phyloP scores from a whole-genome alignment of 2,113 vertebrate genomes.

The Pseudopipra pipra region DNA sequence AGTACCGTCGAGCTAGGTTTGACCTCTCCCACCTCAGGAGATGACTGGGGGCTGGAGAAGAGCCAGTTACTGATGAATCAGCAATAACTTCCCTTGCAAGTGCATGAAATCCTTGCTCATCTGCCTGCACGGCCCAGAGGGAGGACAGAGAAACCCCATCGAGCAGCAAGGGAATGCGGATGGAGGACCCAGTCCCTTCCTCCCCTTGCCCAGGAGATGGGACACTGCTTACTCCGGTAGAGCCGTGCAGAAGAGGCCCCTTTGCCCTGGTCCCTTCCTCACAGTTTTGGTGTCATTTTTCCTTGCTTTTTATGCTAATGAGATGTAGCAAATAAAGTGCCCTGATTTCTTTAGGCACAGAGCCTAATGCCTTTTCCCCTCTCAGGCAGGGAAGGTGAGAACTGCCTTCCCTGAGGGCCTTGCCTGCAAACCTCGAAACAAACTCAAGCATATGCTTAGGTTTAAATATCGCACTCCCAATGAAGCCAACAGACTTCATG shows the following conservation, averaged over 20 bases:
- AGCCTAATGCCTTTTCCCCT: background rate
- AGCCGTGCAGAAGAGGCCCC: background rate
- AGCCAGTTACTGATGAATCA: background rate
- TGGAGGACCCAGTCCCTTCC: background rate
- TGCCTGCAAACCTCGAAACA: background rate
- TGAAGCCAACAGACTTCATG: background rate
- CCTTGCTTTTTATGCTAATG: background rate
- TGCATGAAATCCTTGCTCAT: background rate
- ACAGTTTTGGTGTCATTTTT: background rate
- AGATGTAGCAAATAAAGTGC: background rate
- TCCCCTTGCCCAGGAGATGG: background rate
- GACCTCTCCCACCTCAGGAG: background rate
- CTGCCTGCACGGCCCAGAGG: rapidly evolving
- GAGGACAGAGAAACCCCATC: background rate
- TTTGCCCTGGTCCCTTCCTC: background rate
- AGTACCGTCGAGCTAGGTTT: background rate
- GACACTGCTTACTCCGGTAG: background rate
- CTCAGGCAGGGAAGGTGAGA: background rate
- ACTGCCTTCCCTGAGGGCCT: background rate
- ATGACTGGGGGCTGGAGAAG: background rate
- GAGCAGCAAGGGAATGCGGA: rapidly evolving
- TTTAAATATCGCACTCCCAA: background rate
- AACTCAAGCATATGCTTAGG: background rate
- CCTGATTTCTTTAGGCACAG: background rate
- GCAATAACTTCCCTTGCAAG: background rate